Base-by-base conservation (phyloP, 2,113 vertebrate species). In the Myocastor coypus region DNA sequence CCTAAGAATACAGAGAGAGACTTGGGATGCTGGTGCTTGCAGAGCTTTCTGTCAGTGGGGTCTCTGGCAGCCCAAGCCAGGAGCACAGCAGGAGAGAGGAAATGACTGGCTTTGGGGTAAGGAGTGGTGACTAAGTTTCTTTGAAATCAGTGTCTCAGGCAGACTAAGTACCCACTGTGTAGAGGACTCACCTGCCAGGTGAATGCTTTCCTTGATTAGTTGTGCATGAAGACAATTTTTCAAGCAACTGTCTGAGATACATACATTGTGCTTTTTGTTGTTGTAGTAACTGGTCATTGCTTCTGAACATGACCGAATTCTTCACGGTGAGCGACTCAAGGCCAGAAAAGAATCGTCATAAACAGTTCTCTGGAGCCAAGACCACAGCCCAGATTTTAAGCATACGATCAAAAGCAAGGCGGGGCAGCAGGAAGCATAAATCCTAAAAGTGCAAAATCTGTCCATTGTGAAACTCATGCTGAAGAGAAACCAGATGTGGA, bases 401-500 rank as follows among this genome's bases (percentile, higher is more conserved):
- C 94, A 86, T 93, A 96, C 96, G 96, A 97, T 97, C 97, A 98
- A 98, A 98, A 97, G 97, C 93, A 92, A 96, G 95, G 90, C 85
- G 89, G 78, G 95, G 95, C 50, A 1, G 94, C 93, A 97, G 95
- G 96, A 96, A 55, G 92, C 94, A 97, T 98, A 98, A 97, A 97
- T 97, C 87, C 94, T 96, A 34, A 1, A 96, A 96, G 97, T 98
- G 93, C 93, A 92, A 94, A 95, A 96, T 94, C 94, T 97, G 94
- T 97, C 96, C 73, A 24, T 97, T 91, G 97, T 97, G 97, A 95
- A 96, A 94, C 90, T 85, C 94, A 59, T 37, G 80, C 85, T 90
- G 97, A 96, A 97, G 93, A 90, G 92, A 93, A 97, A 96, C 97
- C 97, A 98, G 97, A 98, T 98, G 97, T 98, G 97, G 83, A 93